These are phyloP conservation scores for Anolis sagrei DNA, from an alignment of 2,113 vertebrate genomes.

Conservation along the genomic window DNA sequence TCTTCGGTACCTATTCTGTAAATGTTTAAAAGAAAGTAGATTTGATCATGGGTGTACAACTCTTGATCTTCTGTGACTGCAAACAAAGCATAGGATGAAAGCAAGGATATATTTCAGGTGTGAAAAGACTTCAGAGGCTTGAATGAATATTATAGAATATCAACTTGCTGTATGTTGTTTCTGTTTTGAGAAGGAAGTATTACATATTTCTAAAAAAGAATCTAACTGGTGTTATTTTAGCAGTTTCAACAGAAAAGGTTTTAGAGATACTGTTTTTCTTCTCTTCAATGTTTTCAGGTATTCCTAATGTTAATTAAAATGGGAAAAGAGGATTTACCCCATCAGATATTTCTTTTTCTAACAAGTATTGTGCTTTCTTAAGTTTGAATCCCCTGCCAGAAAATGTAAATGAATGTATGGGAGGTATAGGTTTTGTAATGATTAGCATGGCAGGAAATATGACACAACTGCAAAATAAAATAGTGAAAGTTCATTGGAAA, in stretches of 20 bases:
- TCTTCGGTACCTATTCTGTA: not conserved
- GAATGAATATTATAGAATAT: not conserved
- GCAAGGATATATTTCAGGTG: conserved; percentile 35
- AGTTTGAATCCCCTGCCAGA: not conserved
- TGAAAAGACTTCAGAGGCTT: conserved; percentile 11
- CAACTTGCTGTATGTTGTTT: conserved; percentile 23
- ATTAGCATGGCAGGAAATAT: conserved; percentile 1
- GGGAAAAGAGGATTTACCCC: not conserved
- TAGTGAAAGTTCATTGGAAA: not conserved
- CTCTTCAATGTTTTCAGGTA: not conserved
- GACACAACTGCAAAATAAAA: not conserved
- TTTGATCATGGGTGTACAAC: not conserved
- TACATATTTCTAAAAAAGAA: conserved; percentile 59
- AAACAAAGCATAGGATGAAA: not conserved
- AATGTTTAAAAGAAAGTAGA: not conserved
- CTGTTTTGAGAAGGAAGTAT: not conserved
- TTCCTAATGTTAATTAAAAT: not conserved
- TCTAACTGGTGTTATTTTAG: conserved; percentile 46
- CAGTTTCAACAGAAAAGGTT: not conserved
- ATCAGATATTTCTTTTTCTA: not conserved
- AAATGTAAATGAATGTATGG: not conserved
- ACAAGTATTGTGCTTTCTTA: not conserved
- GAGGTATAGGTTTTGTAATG: not conserved
- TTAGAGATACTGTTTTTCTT: not conserved
- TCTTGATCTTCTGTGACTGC: not conserved